phyloP scores from a whole-genome alignment of 1,140 invertebrate species.

The Psix sp. region DNA sequence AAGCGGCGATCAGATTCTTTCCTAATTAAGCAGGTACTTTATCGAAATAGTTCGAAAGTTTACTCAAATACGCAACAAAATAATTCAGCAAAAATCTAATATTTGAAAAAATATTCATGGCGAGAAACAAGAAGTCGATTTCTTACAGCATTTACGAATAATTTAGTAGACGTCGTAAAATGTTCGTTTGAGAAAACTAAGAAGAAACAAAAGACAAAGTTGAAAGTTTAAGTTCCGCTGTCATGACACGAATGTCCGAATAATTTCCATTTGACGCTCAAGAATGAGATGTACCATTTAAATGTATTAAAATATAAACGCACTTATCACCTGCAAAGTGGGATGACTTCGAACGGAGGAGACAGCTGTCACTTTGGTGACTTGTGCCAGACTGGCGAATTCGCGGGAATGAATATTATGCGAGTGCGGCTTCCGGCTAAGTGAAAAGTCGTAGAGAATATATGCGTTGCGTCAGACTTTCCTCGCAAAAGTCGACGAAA shows the following conservation, averaged over 20 bases:
- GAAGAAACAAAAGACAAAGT: slow-evolving; percentile 8
- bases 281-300: slow-evolving; percentile 36
- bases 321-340: slow-evolving; percentile 51
- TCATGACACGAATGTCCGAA: slow-evolving; percentile 27
- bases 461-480: slow-evolving; percentile 46
- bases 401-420: slow-evolving; percentile 54
- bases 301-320: slow-evolving; percentile 54
- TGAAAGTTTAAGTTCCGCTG: slow-evolving; percentile 1
- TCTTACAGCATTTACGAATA: too few species aligned
- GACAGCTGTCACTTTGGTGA: slow-evolving; percentile 57
- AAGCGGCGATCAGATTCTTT: too few species aligned
- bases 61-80: too few species aligned
- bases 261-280: slow-evolving; percentile 43
- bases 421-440: slow-evolving; percentile 37
- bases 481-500: slow-evolving; percentile 34
- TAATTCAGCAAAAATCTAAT: too few species aligned
- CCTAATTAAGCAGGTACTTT: too few species aligned
- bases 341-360: slow-evolving; percentile 46
- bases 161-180: slow-evolving; percentile 20
- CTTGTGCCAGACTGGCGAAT: slow-evolving; percentile 46
- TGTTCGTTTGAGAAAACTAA: background rate
- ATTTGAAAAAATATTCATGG: too few species aligned
- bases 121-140: too few species aligned
- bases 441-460: slow-evolving; percentile 55
- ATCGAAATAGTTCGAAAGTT: too few species aligned